Evolutionary conservation across 2,888 invertebrate genomes (phyloP).

Genomic region (Amaurobius ferox): DNA sequence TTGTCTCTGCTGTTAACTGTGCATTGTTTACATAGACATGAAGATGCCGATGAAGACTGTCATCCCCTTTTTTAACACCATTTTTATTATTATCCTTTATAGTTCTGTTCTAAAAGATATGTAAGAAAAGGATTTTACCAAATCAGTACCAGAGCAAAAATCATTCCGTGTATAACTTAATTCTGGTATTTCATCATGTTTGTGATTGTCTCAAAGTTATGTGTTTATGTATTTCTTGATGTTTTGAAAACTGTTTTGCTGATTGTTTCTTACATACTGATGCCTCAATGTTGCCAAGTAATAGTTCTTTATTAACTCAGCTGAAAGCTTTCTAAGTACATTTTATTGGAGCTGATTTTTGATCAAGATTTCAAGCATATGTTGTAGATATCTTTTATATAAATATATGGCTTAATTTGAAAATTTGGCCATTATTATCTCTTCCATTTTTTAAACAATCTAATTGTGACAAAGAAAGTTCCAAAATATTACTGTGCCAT

Average conservation of each 20-base stretch:
- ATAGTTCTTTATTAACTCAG: conserved; percentile 34
- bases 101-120: too few species aligned
- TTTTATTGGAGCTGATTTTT: conserved; percentile 51
- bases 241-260: conserved; percentile 40
- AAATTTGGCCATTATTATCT: neutral
- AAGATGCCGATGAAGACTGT: conserved; percentile 31
- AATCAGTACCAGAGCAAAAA: conserved; percentile 59
- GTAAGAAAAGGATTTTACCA: conserved; percentile 5
- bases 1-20: conserved; percentile 42
- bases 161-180: conserved; percentile 71
- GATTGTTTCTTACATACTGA: conserved; percentile 31
- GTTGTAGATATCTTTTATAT: neutral
- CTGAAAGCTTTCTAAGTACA: neutral
- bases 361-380: conserved; percentile 32
- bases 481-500: neutral
- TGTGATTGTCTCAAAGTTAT: conserved; percentile 54
- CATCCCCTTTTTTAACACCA: conserved; percentile 43
- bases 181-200: conserved; percentile 60
- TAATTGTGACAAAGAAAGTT: neutral
- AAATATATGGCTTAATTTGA: neutral
- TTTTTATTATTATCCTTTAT: neutral
- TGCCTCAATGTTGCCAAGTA: conserved; percentile 62
- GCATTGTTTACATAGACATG: conserved; percentile 39
- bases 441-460: neutral
- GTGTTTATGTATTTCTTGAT: conserved; percentile 44